A percentile compares a stretch with the other conserved stretches of the same genome.
These are phyloP conservation scores for Thymelicus lineola DNA, from an alignment of 2,888 invertebrate genomes.

Conservation along the genomic window DNA sequence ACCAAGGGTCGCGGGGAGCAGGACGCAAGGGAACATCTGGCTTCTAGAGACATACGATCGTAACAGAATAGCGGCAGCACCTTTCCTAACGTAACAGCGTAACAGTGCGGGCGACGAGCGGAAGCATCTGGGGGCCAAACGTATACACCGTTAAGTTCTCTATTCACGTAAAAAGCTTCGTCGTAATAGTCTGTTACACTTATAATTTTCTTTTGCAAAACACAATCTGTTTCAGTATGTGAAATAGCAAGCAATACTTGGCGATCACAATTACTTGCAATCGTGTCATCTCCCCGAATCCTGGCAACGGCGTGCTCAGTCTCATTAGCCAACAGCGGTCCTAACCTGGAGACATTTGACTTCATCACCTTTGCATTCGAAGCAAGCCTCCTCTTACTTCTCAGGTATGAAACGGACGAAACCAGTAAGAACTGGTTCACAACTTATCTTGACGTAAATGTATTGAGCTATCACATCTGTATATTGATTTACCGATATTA, in stretches of 20 bases:
- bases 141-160: too few relatives aligned
- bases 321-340: slow-evolving; percentile 61
- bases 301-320: slow-evolving; percentile 59
- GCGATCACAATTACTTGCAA: slow-evolving; percentile 62
- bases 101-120: too few relatives aligned
- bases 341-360: slow-evolving; percentile 68
- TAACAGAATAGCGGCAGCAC: too few relatives aligned
- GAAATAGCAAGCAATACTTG: slow-evolving; percentile 75
- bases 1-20: too few relatives aligned
- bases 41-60: too few relatives aligned
- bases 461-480: slow-evolving; percentile 18
- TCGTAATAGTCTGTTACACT: too few relatives aligned
- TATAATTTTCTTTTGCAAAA: neutral
- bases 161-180: too few relatives aligned
- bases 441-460: slow-evolving; percentile 5
- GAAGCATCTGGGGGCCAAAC: too few relatives aligned
- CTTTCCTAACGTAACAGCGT: too few relatives aligned
- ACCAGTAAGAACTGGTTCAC: slow-evolving; percentile 19
- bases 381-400: slow-evolving; percentile 52
- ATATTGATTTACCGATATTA: slow-evolving; percentile 15
- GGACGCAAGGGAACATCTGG: too few relatives aligned
- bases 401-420: slow-evolving; percentile 54
- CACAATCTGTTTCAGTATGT: slow-evolving; percentile 56
- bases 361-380: slow-evolving; percentile 60
- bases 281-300: slow-evolving; percentile 62